Conservation (phyloP, 2,113 vertebrate species). For the Prionailurus bengalensis region DNA sequence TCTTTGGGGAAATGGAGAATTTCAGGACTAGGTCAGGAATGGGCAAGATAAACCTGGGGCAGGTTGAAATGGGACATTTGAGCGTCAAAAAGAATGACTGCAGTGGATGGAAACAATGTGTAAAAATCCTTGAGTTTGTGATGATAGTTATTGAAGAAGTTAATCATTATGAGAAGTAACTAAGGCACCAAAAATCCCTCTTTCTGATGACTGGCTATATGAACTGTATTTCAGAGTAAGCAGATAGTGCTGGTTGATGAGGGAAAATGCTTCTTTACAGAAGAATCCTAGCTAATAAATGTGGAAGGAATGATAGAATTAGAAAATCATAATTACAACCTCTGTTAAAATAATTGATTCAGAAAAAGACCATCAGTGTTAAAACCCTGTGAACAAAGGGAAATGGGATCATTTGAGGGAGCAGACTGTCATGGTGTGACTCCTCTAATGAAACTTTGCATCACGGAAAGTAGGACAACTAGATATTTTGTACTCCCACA, state of each 20-base stretch:
- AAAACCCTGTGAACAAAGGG: slow-evolving; percentile 25
- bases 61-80: not conserved
- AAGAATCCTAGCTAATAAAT: not conserved
- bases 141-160: not conserved
- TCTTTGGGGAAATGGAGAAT: slow-evolving; percentile 7
- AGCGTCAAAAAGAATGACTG: not conserved
- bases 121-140: not conserved
- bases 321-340: not conserved
- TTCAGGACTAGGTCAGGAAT: not conserved
- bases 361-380: not conserved
- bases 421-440: not conserved
- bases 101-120: not conserved
- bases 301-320: not conserved
- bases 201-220: not conserved
- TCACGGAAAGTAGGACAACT: not conserved
- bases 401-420: not conserved
- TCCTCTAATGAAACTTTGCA: not conserved
- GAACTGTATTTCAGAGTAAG: not conserved
- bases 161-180: not conserved
- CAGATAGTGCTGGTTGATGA: not conserved
- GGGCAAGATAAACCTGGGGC: not conserved
- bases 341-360: slow-evolving; percentile 15
- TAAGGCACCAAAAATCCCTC: not conserved
- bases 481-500: not conserved
- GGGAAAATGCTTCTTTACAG: not conserved